phyloP scores from a whole-genome alignment of 2,113 vertebrate species.

The Hiodon alosoides region DNA sequence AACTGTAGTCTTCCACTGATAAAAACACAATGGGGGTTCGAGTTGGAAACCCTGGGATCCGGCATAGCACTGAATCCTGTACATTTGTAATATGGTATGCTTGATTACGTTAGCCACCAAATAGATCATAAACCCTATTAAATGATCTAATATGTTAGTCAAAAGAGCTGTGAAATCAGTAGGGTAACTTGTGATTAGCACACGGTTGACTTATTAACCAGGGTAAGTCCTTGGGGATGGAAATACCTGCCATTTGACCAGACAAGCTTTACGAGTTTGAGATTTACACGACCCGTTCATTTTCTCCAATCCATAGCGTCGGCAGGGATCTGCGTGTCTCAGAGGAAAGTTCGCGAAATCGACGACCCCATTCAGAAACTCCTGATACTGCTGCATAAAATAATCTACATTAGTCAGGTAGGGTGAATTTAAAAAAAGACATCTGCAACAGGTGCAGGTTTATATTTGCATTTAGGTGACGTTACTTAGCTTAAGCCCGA shows the following conservation, averaged over 20 bases:
- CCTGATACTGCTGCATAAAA: constrained; percentile 82
- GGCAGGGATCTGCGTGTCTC: constrained; percentile 78
- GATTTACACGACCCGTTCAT: constrained; percentile 6
- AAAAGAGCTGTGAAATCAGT: neutral
- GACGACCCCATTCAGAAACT: constrained; percentile 83
- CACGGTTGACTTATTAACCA: neutral
- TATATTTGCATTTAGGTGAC: too few relatives aligned
- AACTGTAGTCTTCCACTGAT: constrained; percentile 39
- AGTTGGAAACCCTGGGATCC: neutral
- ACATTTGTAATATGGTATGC: too few relatives aligned
- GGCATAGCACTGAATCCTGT: neutral
- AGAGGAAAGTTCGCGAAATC: constrained; percentile 79
- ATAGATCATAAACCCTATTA: neutral
- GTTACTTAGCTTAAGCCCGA: too few relatives aligned
- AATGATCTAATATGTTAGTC: neutral
- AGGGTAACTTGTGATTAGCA: neutral
- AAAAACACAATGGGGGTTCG: constrained; percentile 36
- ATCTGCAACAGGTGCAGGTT: too few relatives aligned
- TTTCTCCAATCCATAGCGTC: constrained; percentile 53
- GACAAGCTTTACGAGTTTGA: neutral
- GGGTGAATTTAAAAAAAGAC: too few relatives aligned
- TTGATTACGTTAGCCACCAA: neutral
- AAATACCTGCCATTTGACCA: neutral
- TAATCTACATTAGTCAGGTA: constrained; percentile 83
- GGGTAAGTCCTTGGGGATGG: neutral